Evolutionary conservation across 1,140 invertebrate genomes (phyloP), one percentile per base, ranked within the genome.

Genomic region (Nautilus pompilius): DNA sequence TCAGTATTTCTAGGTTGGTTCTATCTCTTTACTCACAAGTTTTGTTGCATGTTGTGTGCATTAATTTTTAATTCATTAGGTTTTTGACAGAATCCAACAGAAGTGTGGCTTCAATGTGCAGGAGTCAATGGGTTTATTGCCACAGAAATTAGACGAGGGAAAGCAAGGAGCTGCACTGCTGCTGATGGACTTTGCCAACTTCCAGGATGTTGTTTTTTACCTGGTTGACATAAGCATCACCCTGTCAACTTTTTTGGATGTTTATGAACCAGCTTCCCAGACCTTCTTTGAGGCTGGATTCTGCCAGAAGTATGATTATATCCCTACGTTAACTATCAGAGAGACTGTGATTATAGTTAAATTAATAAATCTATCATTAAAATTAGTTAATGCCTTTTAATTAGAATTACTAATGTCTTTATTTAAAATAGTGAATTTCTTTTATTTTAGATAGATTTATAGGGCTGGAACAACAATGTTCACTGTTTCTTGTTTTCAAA

Each of bases 141-240:
- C 77, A 15, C 59, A 73, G 63, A 80, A 78, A 64, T 63, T 79
- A 13, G 32, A 32, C 29, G 56, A 63, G n/a, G 20, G 55, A 17
- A 62, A 34, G 10, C 24, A 59, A 15, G 56, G 59, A 10, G 32
- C 53, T 6, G 34, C 56, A 17, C 53, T 75, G 36, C 46, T 62
- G 36, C 64, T 64, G 13, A 72, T 80, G 59, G 49, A 71, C 24
- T 59, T 58, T 3, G 59, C 71, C 26, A 80, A 85, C 2, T 82
- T 91, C 22, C 84, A 87, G 63, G 90, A 92, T 77, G 77, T 91
- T n/a, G 83, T 90, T n/a, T 72, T 89, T 28, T 90, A 90, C 71
- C 71, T 90, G 17, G 69, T 89, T 62, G 91, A 93, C 75, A 88
- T 86, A 36, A 84, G 87, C 6, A 85, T 87, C 61, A 91, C 89